Conservation (phyloP, 30 jellyfish, hydroid and myxozoan species). For the Mastigias papua region DNA sequence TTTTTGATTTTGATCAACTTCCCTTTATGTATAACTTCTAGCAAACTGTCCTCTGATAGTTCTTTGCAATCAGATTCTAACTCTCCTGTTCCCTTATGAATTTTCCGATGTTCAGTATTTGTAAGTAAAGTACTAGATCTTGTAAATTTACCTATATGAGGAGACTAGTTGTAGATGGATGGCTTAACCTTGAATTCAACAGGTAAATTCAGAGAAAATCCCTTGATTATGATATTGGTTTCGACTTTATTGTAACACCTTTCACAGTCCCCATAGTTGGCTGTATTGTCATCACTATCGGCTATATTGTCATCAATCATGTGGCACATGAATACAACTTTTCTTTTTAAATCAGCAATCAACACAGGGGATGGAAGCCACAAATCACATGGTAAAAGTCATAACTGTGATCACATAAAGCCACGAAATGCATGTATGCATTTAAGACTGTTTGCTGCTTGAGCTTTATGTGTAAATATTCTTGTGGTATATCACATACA, state of each 20-base stretch:
- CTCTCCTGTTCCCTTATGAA: slow-evolving; percentile 6
- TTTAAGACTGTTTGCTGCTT: no score
- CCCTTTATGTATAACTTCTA: slow-evolving; percentile 9
- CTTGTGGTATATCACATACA: background rate
- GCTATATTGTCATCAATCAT: background rate
- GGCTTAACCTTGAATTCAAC: no score
- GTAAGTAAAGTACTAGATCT: background rate
- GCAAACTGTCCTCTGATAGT: slow-evolving; percentile 40
- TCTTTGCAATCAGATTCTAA: no score
- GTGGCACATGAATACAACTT: slow-evolving; percentile 52
- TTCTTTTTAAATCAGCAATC: slow-evolving; percentile 69
- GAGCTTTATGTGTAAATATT: background rate
- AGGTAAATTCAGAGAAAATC: no score
- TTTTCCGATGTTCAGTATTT: slow-evolving; percentile 53
- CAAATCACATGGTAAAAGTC: slow-evolving; percentile 51
- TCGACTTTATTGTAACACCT: background rate
- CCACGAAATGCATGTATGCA: no score
- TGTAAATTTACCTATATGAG: no score
- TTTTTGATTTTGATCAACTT: background rate
- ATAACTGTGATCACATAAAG: slow-evolving; percentile 8
- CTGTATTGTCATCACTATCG: background rate
- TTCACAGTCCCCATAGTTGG: slow-evolving; percentile 48
- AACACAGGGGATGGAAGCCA: slow-evolving; percentile 51
- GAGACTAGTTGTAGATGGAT: no score
- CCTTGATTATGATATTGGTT: no score